A percentile compares a stretch with the other conserved stretches of the same genome.
phyloP scores from a whole-genome alignment of 2,113 vertebrate genomes.

The Columbina picui region DNA sequence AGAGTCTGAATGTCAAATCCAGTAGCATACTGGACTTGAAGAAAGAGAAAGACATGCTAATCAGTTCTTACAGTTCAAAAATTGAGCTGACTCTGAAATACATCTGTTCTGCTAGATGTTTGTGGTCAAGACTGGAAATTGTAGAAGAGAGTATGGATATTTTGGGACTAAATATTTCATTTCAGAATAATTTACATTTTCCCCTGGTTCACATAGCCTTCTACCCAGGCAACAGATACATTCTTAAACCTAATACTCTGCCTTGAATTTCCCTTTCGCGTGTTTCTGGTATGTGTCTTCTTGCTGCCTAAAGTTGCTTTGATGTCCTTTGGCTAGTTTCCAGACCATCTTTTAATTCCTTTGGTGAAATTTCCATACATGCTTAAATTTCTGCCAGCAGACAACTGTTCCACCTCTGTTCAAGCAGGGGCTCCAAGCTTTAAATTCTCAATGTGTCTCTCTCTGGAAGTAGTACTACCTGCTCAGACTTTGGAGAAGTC shows the following conservation, averaged over 20 bases:
- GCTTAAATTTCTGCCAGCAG: conserved; percentile 39
- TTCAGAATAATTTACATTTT: background rate
- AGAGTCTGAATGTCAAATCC: background rate
- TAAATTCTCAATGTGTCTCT: background rate
- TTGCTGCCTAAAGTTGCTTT: conserved; percentile 27
- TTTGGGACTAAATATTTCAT: background rate
- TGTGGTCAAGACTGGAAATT: conserved; percentile 1
- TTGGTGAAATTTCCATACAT: conserved; percentile 19
- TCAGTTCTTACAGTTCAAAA: background rate
- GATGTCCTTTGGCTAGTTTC: conserved; percentile 28
- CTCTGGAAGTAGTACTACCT: background rate
- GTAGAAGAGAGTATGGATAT: background rate
- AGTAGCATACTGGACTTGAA: background rate
- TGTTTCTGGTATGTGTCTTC: background rate
- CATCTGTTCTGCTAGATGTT: background rate
- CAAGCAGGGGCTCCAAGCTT: background rate
- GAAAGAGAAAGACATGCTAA: background rate
- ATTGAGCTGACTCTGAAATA: background rate
- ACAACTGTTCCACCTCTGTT: background rate
- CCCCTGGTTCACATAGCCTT: background rate
- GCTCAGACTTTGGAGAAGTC: background rate
- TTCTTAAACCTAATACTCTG: background rate
- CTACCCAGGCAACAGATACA: background rate
- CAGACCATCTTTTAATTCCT: conserved; percentile 31
- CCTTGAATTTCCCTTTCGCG: background rate